These are phyloP conservation scores for Orchestes rusci DNA, from an alignment of 2,888 invertebrate species.

Conservation along the genomic window DNA sequence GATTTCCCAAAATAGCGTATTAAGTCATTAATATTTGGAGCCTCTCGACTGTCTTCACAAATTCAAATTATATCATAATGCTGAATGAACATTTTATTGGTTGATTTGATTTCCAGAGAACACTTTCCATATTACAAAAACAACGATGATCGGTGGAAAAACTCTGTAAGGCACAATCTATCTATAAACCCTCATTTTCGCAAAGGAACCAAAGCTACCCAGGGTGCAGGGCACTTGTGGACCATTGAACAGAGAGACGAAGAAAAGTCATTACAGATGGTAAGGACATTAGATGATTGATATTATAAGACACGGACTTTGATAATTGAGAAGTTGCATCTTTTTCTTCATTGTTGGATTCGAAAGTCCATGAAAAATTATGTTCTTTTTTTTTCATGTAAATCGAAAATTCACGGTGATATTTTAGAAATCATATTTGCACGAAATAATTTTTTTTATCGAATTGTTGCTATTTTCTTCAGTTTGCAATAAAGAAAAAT, in stretches of 20 bases:
- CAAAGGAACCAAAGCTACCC: constrained; percentile 78
- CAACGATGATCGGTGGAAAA: constrained; percentile 89
- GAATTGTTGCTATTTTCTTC: too few species aligned
- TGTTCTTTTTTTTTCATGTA: not conserved
- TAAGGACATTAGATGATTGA: constrained; percentile 38
- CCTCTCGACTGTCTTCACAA: too few species aligned
- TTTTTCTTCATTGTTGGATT: too few species aligned
- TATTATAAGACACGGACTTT: constrained; percentile 7
- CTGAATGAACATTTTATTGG: too few species aligned
- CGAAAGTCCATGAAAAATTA: too few species aligned
- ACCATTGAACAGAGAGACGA: constrained; percentile 67
- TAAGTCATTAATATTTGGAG: too few species aligned
- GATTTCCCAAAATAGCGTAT: too few species aligned
- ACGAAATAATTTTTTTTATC: too few species aligned
- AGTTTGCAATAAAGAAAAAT: too few species aligned
- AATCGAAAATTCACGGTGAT: not conserved
- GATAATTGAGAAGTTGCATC: too few species aligned
- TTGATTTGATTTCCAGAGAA: constrained; percentile 54
- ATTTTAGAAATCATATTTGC: too few species aligned
- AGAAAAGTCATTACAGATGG: constrained; percentile 52
- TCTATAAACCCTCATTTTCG: constrained; percentile 89
- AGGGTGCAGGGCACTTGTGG: constrained; percentile 87
- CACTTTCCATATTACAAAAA: constrained; percentile 84
- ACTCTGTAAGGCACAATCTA: constrained; percentile 83
- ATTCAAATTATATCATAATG: too few species aligned